Evolutionary conservation across 2,888 invertebrate genomes (phyloP).

Genomic region (Graphium colonna): DNA sequence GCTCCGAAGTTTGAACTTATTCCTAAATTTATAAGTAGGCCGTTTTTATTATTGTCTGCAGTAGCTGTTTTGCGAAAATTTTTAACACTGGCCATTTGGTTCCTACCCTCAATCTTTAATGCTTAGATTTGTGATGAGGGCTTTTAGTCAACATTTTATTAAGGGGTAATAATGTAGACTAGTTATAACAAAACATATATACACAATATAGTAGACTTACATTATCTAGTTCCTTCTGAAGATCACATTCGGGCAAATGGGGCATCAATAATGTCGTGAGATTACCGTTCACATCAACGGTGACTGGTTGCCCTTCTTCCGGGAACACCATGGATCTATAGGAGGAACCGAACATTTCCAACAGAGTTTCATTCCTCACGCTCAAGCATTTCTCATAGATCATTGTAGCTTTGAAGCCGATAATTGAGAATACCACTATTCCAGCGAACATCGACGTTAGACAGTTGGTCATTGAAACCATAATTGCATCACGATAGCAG

Average conservation of each 20-base stretch:
- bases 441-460: constrained; percentile 98
- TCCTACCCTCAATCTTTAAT: no score
- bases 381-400: constrained; percentile 88
- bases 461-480: constrained; percentile 95
- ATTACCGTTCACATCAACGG: constrained; percentile 73
- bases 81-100: background rate
- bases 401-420: constrained; percentile 94
- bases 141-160: no score
- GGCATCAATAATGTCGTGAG: constrained; percentile 82
- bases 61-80: background rate
- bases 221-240: constrained; percentile 92
- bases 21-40: no score
- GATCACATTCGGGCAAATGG: constrained; percentile 86
- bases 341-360: constrained; percentile 76
- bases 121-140: no score
- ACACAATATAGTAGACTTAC: constrained; percentile 84
- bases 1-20: no score
- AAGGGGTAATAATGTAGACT: no score
- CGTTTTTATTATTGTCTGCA: no score
- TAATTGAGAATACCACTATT: constrained; percentile 96
- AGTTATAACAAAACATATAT: no score
- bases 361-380: constrained; percentile 81
- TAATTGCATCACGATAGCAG: constrained; percentile 95
- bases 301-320: constrained; percentile 76
- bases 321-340: constrained; percentile 74